Evolutionary conservation across 1,140 invertebrate species (phyloP).

Genomic region (Cotesia vestalis): DNA sequence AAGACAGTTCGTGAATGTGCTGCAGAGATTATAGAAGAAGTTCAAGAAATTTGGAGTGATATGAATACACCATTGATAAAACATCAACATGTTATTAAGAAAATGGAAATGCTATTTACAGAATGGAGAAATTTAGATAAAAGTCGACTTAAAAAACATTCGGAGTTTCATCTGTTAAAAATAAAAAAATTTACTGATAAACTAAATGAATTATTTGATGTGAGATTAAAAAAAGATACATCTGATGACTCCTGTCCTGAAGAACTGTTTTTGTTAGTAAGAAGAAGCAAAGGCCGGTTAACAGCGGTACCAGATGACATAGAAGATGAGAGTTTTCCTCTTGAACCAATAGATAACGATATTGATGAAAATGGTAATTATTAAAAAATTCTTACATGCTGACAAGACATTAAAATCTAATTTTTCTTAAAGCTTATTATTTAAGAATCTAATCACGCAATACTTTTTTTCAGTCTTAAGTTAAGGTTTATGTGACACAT

Average conservation of each 20-base stretch:
- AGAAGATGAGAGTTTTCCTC: not conserved
- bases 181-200: conserved; percentile 16
- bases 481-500: not conserved
- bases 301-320: not conserved
- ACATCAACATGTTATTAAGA: conserved; percentile 2
- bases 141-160: conserved; percentile 9
- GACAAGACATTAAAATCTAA: not conserved
- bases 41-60: conserved; percentile 9
- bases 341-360: not conserved
- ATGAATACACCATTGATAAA: conserved; percentile 1
- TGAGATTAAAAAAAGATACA: conserved; percentile 14
- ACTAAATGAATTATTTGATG: conserved; percentile 1
- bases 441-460: not conserved
- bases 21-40: not conserved
- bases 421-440: not conserved
- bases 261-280: conserved; percentile 3
- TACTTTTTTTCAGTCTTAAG: conserved; percentile 6
- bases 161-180: not conserved
- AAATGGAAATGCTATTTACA: not conserved
- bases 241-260: conserved; percentile 1
- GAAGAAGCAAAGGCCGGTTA: conserved; percentile 1
- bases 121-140: conserved; percentile 8
- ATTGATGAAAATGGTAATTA: conserved; percentile 8
- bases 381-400: not conserved
- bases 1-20: conserved; percentile 1